Evolutionary conservation across 2,113 vertebrate species (phyloP), one percentile per base, ranked within the genome.

Genomic region (Eulemur macaco): DNA sequence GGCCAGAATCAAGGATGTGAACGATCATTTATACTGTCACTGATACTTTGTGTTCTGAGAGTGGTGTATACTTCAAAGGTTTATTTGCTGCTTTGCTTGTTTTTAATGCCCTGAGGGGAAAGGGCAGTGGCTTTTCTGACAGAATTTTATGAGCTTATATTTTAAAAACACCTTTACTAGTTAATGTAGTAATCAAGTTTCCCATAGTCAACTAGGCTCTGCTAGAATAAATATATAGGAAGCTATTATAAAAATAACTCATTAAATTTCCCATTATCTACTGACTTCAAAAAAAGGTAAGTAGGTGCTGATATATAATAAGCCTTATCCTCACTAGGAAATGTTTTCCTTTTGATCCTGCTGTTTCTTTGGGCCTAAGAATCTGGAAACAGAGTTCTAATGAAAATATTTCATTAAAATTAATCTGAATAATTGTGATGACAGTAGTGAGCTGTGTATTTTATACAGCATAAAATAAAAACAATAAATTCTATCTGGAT

Each of bases 221-320:
- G 81, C 86, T 60, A 96, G 82, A 93, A n/a, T 60, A 94, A 95
- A 91, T 68, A 80, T 13, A 56, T 73, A 80, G 42, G 31, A 91
- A 91, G n/a, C 12, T 31, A 27, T 69, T 91, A 7, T 63, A 66
- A 85, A 92, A 93, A 31, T 39, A 93, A 74, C 52, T 74, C 5
- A 15, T 78, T 96, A 68, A 56, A 42, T 60, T 50, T 95, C 34
- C 45, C 82, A 64, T 94, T 34, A 88, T 81, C 60, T 86, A 34
- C 52, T 34, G 47, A 56, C 47, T 95, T 96, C 3, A 37, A 25
- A 4, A 84, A 74, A 76, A 87, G 50, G 8, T 27, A 69, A 69
- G 27, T n/a, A 39, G 31, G 1, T 60, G 15, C 78, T 86, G 80
- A 89, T 23, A 18, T 64, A 58, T 17, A 85, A 29, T 17, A 85